Evolutionary conservation across 2,797 vertebrate species (phyloP), one percentile per base, ranked within the genome.

Genomic region (Peromyscus eremicus): DNA sequence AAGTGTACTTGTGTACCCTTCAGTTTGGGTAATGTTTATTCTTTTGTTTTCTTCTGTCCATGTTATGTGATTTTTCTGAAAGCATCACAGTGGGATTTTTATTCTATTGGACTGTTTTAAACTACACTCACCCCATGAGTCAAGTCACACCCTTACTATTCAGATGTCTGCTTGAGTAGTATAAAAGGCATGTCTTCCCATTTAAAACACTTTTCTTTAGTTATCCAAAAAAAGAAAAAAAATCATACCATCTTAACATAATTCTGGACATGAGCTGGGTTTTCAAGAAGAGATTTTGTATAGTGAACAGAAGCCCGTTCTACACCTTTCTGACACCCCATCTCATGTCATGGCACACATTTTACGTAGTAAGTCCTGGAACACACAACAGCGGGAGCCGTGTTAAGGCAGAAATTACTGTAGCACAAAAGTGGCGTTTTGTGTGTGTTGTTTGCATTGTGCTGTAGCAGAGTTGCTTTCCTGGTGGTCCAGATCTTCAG

Each of bases 401-500:
- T 34, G 34, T 52, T 73, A 79, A 75, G 46, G 40, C 68, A 94
- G 32, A 86, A 92, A 71, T 64, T 34, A 76, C 68, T 32, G 1
- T 37, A 21, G 25, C 85, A 66, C 13, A 21, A 27, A 87, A 85
- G 29, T 70, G 37, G 49, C 77, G 2, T 49, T 89, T 71, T 7
- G 2, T 64, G 2, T 71, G 29, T n/a, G 2, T 76, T 70, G 68
- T 62, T 11, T 83, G 19, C 60, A 34, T 62, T 82, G 70, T 83
- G 17, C 46, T 57, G 82, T 0, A 83, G 13, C 37, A 40, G 2
- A 29, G n/a, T 75, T 25, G 43, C 27, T 89, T 3, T 94, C 90
- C 46, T 96, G 46, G 91, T n/a, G 92, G 85, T 82, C 94, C n/a
- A 73, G 2, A 5, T 84, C 91, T 97, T 91, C 29, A 19, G 2